A percentile compares a stretch with the other conserved stretches of the same genome.
These are phyloP conservation scores for Istiophorus platypterus DNA, from an alignment of 2,113 vertebrate genomes.

Conservation along the genomic window DNA sequence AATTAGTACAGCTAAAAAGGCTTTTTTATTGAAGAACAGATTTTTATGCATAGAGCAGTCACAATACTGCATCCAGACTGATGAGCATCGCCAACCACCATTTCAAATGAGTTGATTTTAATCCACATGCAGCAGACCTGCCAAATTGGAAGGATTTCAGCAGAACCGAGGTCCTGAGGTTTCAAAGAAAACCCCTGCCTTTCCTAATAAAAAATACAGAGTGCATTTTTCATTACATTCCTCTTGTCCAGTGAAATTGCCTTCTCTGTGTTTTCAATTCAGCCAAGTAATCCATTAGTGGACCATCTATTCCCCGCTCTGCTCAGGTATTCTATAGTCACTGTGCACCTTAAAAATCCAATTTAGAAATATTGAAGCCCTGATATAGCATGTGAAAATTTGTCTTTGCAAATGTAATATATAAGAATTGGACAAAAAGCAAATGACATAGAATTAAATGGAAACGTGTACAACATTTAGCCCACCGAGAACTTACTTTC, in stretches of 20 bases:
- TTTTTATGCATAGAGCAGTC: conserved; percentile 3
- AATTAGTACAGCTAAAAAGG: neutral
- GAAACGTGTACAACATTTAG: conserved; percentile 33
- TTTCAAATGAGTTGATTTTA: conserved; percentile 32
- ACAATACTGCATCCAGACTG: conserved; percentile 7
- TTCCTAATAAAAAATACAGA: conserved; percentile 30
- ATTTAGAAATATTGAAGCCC: conserved; percentile 32
- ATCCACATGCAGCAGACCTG: conserved; percentile 31
- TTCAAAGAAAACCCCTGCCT: conserved; percentile 36
- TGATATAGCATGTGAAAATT: conserved; percentile 18
- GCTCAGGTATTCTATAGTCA: conserved; percentile 20
- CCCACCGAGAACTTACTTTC: conserved; percentile 13
- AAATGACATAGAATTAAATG: conserved; percentile 19
- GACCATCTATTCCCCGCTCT: conserved; percentile 21
- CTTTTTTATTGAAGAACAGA: neutral
- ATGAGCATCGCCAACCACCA: conserved; percentile 5
- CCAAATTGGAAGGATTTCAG: conserved; percentile 49
- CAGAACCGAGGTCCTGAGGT: conserved; percentile 24
- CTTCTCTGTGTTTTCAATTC: conserved; percentile 51
- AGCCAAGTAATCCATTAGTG: conserved; percentile 50
- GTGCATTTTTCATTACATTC: conserved; percentile 50
- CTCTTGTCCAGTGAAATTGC: conserved; percentile 47
- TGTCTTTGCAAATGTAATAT: conserved; percentile 17
- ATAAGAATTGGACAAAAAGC: conserved; percentile 1
- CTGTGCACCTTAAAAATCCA: conserved; percentile 35